phyloP scores from a whole-genome alignment of 2,797 vertebrate species.

The Esox lucius region DNA sequence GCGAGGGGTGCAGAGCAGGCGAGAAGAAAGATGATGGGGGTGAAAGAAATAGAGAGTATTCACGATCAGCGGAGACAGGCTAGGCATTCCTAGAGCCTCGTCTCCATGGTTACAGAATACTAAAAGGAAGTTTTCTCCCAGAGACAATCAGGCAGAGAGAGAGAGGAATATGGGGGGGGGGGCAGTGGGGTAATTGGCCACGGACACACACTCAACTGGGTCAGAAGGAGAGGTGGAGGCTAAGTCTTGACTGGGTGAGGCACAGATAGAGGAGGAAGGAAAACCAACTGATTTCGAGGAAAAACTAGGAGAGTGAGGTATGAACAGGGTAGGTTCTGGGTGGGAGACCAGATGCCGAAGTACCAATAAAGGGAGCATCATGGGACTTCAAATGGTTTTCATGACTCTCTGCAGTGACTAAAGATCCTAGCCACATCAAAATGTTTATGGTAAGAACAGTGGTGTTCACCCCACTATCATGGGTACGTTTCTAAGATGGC shows the following conservation, averaged over 20 bases:
- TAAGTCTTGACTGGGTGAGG: not conserved
- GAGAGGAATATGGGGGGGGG: constrained; percentile 36
- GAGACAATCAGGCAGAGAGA: constrained; percentile 62
- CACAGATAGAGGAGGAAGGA: not conserved
- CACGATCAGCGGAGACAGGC: constrained; percentile 56
- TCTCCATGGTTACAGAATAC: constrained; percentile 75
- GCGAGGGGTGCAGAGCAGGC: constrained; percentile 36
- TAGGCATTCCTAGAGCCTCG: constrained; percentile 54
- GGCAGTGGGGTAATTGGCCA: not conserved
- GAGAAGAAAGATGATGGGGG: constrained; percentile 23
- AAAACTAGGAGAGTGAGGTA: no score
- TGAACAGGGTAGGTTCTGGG: no score
- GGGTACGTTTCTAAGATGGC: no score
- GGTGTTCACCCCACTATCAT: no score
- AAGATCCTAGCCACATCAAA: no score
- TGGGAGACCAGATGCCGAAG: no score
- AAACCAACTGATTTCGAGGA: not conserved
- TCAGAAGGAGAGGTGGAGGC: constrained; percentile 37
- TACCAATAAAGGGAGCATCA: no score
- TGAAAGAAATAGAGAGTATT: constrained; percentile 44
- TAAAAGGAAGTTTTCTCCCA: constrained; percentile 64
- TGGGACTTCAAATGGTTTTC: no score
- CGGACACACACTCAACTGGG: constrained; percentile 43
- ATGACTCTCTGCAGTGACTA: no score
- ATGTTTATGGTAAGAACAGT: no score